Evolutionary conservation across 2,797 vertebrate genomes (phyloP).

Genomic region (Notolabrus celidotus): DNA sequence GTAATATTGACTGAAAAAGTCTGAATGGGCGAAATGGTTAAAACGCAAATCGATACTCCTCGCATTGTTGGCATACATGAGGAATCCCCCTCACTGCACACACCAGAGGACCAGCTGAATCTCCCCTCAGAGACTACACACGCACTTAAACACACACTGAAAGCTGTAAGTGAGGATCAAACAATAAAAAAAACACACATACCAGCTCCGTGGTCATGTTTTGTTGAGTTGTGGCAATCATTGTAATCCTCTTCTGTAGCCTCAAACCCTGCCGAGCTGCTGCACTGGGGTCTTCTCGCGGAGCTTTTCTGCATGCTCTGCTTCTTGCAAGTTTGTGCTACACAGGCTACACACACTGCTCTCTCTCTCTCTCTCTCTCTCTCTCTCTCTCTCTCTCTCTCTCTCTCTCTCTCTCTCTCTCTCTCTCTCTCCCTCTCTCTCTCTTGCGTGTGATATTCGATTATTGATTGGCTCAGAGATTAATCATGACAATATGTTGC

Average conservation of each 20-base stretch:
- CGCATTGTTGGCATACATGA: constrained; percentile 13
- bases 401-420: constrained; percentile 43
- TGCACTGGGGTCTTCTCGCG: constrained; percentile 60
- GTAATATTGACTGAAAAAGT: constrained; percentile 60
- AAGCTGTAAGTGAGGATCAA: constrained; percentile 16
- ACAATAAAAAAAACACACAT: constrained; percentile 52
- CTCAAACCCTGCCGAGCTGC: constrained; percentile 55
- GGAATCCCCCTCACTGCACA: constrained; percentile 49
- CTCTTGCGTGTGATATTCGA: constrained; percentile 29
- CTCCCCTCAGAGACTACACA: background rate
- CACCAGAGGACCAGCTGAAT: constrained; percentile 9
- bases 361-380: constrained; percentile 44
- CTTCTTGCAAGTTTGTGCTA: constrained; percentile 74
- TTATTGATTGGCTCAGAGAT: constrained; percentile 66
- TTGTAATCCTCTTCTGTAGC: constrained; percentile 64
- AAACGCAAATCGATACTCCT: constrained; percentile 41
- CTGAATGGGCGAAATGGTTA: constrained; percentile 51
- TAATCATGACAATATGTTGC: constrained; percentile 56
- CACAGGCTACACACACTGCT: constrained; percentile 41
- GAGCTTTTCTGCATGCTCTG: constrained; percentile 71
- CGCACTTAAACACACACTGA: constrained; percentile 6
- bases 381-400: constrained; percentile 35
- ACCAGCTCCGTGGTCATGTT: constrained; percentile 88
- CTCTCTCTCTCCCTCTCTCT: constrained; percentile 39
- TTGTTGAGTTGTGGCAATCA: constrained; percentile 90